Evolutionary conservation across 2,888 invertebrate genomes (phyloP).

Genomic region (Dromius quadrimaculatus): DNA sequence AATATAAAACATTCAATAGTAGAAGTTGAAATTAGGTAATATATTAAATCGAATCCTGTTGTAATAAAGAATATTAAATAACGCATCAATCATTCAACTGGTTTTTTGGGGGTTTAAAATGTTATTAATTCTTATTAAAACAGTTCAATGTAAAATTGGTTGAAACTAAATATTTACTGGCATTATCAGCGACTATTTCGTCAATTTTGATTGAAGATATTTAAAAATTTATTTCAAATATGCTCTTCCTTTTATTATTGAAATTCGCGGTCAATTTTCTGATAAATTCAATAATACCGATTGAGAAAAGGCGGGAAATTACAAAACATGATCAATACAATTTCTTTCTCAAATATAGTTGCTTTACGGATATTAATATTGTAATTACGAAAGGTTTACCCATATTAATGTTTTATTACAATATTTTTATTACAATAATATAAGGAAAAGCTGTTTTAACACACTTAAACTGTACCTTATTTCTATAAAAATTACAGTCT

Average conservation of each 20-base stretch:
- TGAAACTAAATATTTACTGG: slow-evolving; percentile 24
- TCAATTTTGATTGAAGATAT: slow-evolving; percentile 4
- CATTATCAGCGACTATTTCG: not conserved
- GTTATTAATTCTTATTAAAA: no score
- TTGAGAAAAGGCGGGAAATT: slow-evolving; percentile 41
- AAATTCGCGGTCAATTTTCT: slow-evolving; percentile 9
- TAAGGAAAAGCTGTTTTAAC: slow-evolving; percentile 49
- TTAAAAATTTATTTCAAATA: not conserved
- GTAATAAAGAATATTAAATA: no score
- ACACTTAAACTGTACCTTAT: slow-evolving; percentile 40
- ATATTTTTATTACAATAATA: slow-evolving; percentile 50
- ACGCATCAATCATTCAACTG: no score
- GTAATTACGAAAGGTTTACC: slow-evolving; percentile 43
- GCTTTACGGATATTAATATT: slow-evolving; percentile 15
- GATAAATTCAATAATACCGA: slow-evolving; percentile 12
- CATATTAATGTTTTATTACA: slow-evolving; percentile 51
- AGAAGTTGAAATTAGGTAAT: no score
- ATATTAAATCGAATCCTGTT: no score
- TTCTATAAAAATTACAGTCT: slow-evolving; percentile 31
- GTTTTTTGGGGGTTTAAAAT: no score
- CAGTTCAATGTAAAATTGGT: not conserved
- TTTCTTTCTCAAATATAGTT: not conserved
- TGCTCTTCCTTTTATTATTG: slow-evolving; percentile 40
- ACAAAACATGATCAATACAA: slow-evolving; percentile 14
- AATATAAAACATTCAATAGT: no score